Conservation (phyloP, 2,113 vertebrate species). For the Toxotes chatareus region DNA sequence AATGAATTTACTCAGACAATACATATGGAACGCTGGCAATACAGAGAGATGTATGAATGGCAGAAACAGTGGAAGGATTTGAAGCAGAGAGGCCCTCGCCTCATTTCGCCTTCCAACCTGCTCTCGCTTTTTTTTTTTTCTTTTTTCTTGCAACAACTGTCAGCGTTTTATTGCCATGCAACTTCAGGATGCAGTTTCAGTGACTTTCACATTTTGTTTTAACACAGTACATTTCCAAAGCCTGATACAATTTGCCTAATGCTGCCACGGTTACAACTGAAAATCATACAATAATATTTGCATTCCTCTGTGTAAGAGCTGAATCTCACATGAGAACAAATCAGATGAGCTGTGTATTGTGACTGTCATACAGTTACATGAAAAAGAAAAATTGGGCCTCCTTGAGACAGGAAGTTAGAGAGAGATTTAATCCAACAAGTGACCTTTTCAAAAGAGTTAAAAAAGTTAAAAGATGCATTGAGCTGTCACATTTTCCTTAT, state of each 20-base stretch:
- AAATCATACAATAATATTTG: not conserved
- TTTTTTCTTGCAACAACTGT: slow-evolving; percentile 32
- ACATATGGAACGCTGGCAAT: slow-evolving; percentile 45
- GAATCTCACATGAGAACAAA: not conserved
- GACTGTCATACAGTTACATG: not conserved
- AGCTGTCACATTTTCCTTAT: not conserved
- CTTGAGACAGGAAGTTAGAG: not conserved
- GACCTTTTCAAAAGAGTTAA: not conserved
- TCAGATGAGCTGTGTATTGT: not conserved
- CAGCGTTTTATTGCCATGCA: slow-evolving; percentile 53
- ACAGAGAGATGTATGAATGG: slow-evolving; percentile 30
- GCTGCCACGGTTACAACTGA: slow-evolving; percentile 11
- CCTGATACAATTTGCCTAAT: not conserved
- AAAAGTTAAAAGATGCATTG: not conserved
- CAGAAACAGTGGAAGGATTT: slow-evolving; percentile 1
- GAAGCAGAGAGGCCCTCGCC: not conserved
- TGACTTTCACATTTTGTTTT: slow-evolving; percentile 59
- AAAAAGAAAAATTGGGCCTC: not conserved
- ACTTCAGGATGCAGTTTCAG: no score
- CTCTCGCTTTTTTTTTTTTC: not conserved
- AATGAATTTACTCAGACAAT: slow-evolving; percentile 73
- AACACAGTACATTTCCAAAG: not conserved
- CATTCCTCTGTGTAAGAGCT: not conserved
- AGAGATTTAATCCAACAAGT: not conserved
- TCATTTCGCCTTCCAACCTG: not conserved